A percentile compares a stretch with the other conserved stretches of the same genome.
Conservation (phyloP, 1,140 invertebrate genomes). For the Drosophila sucinea region DNA sequence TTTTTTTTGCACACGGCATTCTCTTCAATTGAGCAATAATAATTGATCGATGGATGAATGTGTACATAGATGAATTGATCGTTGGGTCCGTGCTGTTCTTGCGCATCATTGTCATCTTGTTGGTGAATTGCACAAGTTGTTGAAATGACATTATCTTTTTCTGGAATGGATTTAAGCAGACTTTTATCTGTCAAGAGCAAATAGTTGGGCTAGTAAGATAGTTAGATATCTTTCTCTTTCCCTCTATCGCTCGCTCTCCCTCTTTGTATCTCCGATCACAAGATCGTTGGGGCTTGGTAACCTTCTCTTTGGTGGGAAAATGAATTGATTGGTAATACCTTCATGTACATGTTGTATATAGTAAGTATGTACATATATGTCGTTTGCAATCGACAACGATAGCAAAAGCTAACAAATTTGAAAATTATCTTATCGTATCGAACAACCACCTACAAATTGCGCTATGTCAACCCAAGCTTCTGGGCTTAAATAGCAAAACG, state of each 20-base stretch:
- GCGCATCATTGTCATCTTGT: neutral
- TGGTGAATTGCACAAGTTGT: neutral
- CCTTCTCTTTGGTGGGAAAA: neutral
- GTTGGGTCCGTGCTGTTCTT: neutral
- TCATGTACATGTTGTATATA: neutral
- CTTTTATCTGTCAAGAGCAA: neutral
- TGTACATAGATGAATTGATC: neutral
- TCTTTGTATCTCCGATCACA: neutral
- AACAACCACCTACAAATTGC: slow-evolving; percentile 9
- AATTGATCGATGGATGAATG: neutral
- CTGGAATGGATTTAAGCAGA: neutral
- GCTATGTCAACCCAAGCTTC: slow-evolving; percentile 10
- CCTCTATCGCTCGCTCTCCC: no score
- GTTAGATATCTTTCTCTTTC: no score
- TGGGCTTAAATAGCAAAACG: slow-evolving; percentile 10
- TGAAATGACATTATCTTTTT: slow-evolving; percentile 1
- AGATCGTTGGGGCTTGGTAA: neutral
- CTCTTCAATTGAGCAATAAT: neutral
- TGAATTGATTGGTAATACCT: neutral
- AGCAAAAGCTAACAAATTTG: slow-evolving; percentile 9
- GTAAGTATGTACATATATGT: neutral
- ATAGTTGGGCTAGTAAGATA: neutral
- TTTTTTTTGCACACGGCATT: slow-evolving; percentile 6
- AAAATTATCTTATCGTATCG: slow-evolving; percentile 13
- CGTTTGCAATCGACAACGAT: neutral